Percentiles rank a stretch among this genome's conserved stretches.
These are phyloP conservation scores for Crax fasciolata DNA, from an alignment of 2,797 vertebrate species.

Conservation along the genomic window DNA sequence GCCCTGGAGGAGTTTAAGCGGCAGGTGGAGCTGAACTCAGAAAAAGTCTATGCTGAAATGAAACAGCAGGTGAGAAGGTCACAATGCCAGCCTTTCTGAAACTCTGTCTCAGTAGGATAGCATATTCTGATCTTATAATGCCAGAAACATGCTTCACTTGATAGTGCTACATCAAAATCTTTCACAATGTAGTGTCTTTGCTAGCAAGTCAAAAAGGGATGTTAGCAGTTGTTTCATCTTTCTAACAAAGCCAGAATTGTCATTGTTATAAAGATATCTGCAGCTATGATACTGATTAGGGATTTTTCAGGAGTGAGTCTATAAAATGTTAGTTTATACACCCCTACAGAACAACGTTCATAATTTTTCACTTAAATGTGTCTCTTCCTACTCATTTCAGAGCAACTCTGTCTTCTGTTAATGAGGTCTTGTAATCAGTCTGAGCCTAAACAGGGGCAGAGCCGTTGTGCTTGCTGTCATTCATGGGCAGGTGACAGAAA, in stretches of 20 bases:
- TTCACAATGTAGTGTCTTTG: slow-evolving; percentile 59
- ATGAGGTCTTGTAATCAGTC: slow-evolving; percentile 57
- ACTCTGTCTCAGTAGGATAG: slow-evolving; percentile 73
- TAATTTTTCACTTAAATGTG: slow-evolving; percentile 34
- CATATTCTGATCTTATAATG: slow-evolving; percentile 76
- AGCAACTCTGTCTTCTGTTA: neutral
- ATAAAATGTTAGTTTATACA: slow-evolving; percentile 70
- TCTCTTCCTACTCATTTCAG: slow-evolving; percentile 43
- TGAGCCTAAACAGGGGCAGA: slow-evolving; percentile 40
- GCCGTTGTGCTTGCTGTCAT: neutral
- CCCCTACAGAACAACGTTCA: neutral
- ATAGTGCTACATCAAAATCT: slow-evolving; percentile 75
- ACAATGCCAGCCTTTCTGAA: slow-evolving; percentile 70
- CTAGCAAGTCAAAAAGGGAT: slow-evolving; percentile 68
- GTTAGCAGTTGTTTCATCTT: slow-evolving; percentile 58
- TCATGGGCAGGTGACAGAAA: neutral
- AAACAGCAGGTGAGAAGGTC: slow-evolving; percentile 91
- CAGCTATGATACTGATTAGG: slow-evolving; percentile 47
- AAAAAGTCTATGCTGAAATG: slow-evolving; percentile 93
- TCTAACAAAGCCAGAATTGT: slow-evolving; percentile 65
- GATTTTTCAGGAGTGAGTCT: slow-evolving; percentile 62
- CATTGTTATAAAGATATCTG: slow-evolving; percentile 45
- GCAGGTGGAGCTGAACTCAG: slow-evolving; percentile 94
- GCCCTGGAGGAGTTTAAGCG: slow-evolving; percentile 95
- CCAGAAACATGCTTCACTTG: slow-evolving; percentile 73